phyloP scores from a whole-genome alignment of 2,888 invertebrate species.

The Cheilosia pagana region DNA sequence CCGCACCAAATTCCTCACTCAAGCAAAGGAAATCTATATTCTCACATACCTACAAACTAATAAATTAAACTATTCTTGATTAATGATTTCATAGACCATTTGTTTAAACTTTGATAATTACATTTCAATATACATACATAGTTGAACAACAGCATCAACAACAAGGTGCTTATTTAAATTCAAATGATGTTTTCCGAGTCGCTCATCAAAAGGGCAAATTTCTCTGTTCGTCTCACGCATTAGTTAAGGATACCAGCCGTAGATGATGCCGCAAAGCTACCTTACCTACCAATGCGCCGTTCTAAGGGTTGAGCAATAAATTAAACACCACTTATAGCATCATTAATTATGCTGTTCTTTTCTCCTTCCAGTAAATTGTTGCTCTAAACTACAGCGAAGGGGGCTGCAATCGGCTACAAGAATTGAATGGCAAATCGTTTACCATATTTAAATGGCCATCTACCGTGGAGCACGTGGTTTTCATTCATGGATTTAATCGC shows the following conservation, averaged over 20 bases:
- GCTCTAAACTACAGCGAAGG: not conserved
- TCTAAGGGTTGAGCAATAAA: conserved; percentile 73
- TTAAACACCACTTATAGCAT: conserved; percentile 74
- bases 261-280: conserved; percentile 49
- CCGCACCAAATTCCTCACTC: conserved; percentile 12
- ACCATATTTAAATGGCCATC: conserved; percentile 23
- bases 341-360: conserved; percentile 65
- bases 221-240: conserved; percentile 41
- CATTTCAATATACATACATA: conserved; percentile 69
- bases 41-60: conserved; percentile 28
- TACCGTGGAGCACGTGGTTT: conserved; percentile 12
- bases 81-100: conserved; percentile 72
- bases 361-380: conserved; percentile 8
- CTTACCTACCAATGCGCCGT: conserved; percentile 32
- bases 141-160: conserved; percentile 23
- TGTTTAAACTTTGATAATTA: conserved; percentile 73
- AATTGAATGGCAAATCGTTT: conserved; percentile 40
- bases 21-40: conserved; percentile 11
- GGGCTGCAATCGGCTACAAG: conserved; percentile 15
- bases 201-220: conserved; percentile 54
- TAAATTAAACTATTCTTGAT: conserved; percentile 69
- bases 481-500: conserved; percentile 30
- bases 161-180: conserved; percentile 60
- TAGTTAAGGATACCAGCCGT: conserved; percentile 35
- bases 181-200: conserved; percentile 43